Evolutionary conservation across 2,797 vertebrate genomes (phyloP), one percentile per base, ranked within the genome.

Genomic region (Lepilemur septentrionalis): DNA sequence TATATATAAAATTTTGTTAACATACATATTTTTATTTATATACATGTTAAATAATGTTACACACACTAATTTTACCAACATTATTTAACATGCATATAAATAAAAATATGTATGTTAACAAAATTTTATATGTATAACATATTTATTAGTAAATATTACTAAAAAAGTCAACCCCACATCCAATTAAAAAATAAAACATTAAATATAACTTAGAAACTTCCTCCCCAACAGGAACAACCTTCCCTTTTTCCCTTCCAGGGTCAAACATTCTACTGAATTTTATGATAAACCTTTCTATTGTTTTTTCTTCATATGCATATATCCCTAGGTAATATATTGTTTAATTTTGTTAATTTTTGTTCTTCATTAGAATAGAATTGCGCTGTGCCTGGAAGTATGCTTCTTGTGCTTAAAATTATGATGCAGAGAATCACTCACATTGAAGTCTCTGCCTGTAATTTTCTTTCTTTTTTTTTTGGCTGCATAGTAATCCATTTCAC

Each of bases 381-480:
- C 13, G n/a, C 15, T 57, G 10, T 32, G 22, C 50, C 0, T 76
- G 28, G 7, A 43, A n/a, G 1, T 22, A n/a, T 28, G 43, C 2
- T 76, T 52, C 41, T 32, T 55, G 28, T 69, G 7, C 6, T 81
- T 15, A 63, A 25, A 83, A 65, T 80, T 55, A 20, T 87, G 41
- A 38, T 43, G 35, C 30, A 41, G 0, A 61, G 35, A 52, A 61
- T 75, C 14, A 91, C 35, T 73, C 9, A 20, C 3, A 4, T 67
- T 75, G 25, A 95, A 80, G 7, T 5, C 17, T 11, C 25, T 22
- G 3, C 38, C 4, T 35, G n/a, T 23, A 92, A 15, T 41, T 28
- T 2, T 50, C 6, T 23, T 8, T 7, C 1, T 8, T 22, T 14
- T 30, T 2, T 69, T 41, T 12, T 1, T 52, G 23, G 3, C 12